Conservation (phyloP, 2,113 vertebrate species). For the Calidris pygmaea region DNA sequence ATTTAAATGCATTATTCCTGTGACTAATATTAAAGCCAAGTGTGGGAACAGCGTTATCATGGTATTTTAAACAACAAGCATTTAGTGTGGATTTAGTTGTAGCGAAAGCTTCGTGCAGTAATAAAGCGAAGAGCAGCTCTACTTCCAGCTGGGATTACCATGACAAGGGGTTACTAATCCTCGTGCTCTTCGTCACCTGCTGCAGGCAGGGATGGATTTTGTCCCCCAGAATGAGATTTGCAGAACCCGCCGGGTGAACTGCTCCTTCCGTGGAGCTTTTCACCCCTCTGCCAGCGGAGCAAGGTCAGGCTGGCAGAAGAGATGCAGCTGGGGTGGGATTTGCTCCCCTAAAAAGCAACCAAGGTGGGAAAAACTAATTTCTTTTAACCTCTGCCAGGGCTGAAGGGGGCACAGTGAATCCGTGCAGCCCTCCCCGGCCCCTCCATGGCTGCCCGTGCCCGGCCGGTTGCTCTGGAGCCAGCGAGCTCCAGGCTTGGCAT, state of each 20-base stretch:
- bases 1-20: neutral
- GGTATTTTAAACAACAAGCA: constrained; percentile 6
- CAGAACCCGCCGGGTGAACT: neutral
- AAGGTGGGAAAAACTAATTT: neutral
- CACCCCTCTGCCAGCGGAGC: neutral
- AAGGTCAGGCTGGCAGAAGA: neutral
- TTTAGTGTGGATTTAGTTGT: neutral
- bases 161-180: constrained; percentile 10
- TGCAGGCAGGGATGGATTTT: neutral
- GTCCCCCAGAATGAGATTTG: neutral
- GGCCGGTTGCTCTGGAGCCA: neutral
- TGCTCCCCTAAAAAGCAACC: neutral
- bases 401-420: neutral
- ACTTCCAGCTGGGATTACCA: constrained; percentile 4
- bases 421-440: fast-evolving
- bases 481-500: neutral
- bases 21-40: neutral
- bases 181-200: neutral
- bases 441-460: fast-evolving
- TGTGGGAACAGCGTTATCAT: neutral
- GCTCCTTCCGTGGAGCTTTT: fast-evolving
- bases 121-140: neutral
- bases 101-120: neutral
- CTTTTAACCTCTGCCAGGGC: neutral
- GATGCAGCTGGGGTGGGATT: neutral